Evolutionary conservation across 1,140 invertebrate genomes (phyloP), one percentile per base, ranked within the genome.

Genomic region (Zaprionus africanus): DNA sequence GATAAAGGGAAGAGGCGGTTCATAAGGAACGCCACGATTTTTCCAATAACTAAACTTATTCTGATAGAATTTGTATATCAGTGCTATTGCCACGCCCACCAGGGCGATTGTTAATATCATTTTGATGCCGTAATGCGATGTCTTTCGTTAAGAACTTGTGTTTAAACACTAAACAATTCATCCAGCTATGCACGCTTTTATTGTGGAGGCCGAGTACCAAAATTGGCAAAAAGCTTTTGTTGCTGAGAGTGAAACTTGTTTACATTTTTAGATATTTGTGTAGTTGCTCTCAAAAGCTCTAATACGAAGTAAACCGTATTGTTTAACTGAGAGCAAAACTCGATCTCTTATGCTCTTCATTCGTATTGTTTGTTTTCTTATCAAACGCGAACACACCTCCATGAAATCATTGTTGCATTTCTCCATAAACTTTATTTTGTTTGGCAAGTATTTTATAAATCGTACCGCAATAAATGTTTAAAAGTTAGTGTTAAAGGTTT

Each of bases 1-100:
- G 17, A 92, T 17, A 0, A 92, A 38, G 0, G 92, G 85, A 11
- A 71, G 46, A 0, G 93, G 93, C 0, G 59, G 49, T 1, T 93
- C 77, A 22, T 92, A 87, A 0, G 86, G 90, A 1, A 94, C 86
- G 7, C 93, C 91, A 24, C 76, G 88, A 9, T 63, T 72, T 51
- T 84, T 77, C 93, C 93, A 94, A 70, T 91, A 91, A 0, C 79
- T 93, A 71, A 92, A 85, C 5, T 22, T 65, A 13, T 82, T 67
- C 0, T 43, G 59, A n/a, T 78, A 82, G 38, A 67, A 78, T 7
- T 43, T 72, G 2, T 67, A 82, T 17, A 66, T n/a, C 24, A 86
- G 19, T 4, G 68, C 22, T 9, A 78, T 5, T 11, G 17, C 77
- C 46, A 80, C 26, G 19, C 73, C 65, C 43, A 90, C 5, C 1